Base-by-base conservation (phyloP, 2,113 vertebrate genomes). In the Piaya cayana region DNA sequence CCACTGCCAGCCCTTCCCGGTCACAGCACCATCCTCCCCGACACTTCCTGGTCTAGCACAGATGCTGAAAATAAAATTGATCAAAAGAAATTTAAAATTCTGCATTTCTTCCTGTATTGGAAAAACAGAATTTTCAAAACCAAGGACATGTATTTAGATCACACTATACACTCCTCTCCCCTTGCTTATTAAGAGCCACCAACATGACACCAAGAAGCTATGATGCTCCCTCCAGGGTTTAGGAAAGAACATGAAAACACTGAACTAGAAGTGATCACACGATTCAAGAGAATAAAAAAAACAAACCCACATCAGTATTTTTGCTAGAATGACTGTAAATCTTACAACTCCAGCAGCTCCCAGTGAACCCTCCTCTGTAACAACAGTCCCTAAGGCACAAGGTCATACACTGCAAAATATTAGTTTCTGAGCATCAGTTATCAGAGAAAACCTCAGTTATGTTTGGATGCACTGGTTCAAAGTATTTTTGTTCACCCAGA, bases 401-500 rank as follows among this genome's bases (percentile, higher is more conserved):
- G 88, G 92, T 90, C 92, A 95, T 5, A 86, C n/a, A 29, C 56
- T 52, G 52, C 43, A 93, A 92, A 90, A 63, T 52, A 83, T 70
- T 86, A 82, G 21, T 64, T 85, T 80, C 76, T 77, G 36, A 86
- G 60, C 30, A 90, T 58, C 71, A 45, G 5, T 80, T 87, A 68
- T 30, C 43, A 50, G 37, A 90, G 56, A 93, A 93, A 92, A 81
- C 55, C 42, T 86, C 83, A 60, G 68, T 64, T 68, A 81, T 74
- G 69, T 92, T 88, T 91, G 80, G 80, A 87, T 83, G 58, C 68
- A 71, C n/a, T 18, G 27, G 68, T 86, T 93, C 94, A 92, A 94
- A 95, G 59, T 32, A 63, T 47, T 92, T 95, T 82, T 95, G 64
- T 86, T 86, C 78, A 65, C 65, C 39, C n/a, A 84, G 86, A 89